phyloP scores from a whole-genome alignment of 2,797 vertebrate genomes.

The Hylomyscus alleni region DNA sequence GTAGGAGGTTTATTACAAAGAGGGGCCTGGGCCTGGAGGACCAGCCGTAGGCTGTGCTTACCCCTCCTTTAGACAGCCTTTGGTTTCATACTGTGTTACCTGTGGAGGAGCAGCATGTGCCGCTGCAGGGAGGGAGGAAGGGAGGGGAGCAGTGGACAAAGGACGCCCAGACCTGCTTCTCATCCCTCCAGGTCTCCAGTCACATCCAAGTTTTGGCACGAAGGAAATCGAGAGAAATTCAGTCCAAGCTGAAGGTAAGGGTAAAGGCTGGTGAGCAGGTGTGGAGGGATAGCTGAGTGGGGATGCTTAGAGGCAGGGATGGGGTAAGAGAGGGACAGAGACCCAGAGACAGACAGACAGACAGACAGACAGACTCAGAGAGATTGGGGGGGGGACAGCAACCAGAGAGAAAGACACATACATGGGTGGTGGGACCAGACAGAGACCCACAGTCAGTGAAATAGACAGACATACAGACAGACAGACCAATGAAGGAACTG shows the following conservation, averaged over 20 bases:
- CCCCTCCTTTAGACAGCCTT: neutral
- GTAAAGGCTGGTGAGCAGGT: neutral
- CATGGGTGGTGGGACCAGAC: neutral
- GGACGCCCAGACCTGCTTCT: neutral
- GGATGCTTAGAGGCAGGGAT: neutral
- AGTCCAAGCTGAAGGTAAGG: slow-evolving; percentile 88
- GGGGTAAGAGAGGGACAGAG: neutral
- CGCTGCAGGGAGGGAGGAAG: neutral
- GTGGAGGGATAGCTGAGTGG: too few relatives aligned
- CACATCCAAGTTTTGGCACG: slow-evolving; percentile 88
- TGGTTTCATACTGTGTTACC: too few relatives aligned
- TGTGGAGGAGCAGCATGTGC: rapidly evolving
- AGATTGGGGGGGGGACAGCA: neutral
- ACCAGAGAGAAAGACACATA: neutral
- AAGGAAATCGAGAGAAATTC: slow-evolving; percentile 87
- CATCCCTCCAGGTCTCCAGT: slow-evolving; percentile 86
- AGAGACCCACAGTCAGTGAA: too few relatives aligned
- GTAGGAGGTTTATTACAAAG: neutral
- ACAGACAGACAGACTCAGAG: neutral
- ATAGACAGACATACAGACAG: neutral
- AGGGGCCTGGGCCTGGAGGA: neutral
- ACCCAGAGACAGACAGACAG: neutral
- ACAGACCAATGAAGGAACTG: neutral
- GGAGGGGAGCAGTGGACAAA: neutral
- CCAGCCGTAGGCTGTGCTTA: neutral